Evolutionary conservation across 2,888 invertebrate genomes (phyloP).

Genomic region (Cheilosia pagana): DNA sequence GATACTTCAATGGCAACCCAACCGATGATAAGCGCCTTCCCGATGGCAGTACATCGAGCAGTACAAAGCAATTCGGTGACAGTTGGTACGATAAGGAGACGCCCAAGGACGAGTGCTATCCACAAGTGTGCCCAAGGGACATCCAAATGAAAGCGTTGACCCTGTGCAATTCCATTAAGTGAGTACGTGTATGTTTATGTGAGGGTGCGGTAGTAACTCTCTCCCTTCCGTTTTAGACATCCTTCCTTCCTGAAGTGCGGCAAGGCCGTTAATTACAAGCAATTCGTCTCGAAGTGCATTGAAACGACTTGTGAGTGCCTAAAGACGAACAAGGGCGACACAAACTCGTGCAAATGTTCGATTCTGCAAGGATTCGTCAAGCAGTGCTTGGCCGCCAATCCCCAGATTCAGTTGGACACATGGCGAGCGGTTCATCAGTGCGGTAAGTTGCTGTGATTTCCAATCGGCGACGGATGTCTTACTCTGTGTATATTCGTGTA

Average conservation of each 20-base stretch:
- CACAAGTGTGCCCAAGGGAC: slow-evolving; percentile 86
- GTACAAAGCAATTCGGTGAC: slow-evolving; percentile 89
- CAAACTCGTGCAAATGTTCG: slow-evolving; percentile 87
- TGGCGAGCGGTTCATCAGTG: slow-evolving; percentile 90
- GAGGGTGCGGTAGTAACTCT: not conserved
- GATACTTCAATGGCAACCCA: slow-evolving; percentile 88
- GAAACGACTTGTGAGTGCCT: slow-evolving; percentile 91
- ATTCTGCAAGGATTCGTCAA: slow-evolving; percentile 89
- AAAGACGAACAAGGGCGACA: slow-evolving; percentile 83
- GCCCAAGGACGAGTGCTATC: slow-evolving; percentile 85
- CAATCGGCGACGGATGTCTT: no score
- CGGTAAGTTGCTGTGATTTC: slow-evolving; percentile 78
- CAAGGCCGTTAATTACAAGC: slow-evolving; percentile 87
- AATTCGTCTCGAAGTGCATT: slow-evolving; percentile 89
- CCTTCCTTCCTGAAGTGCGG: slow-evolving; percentile 88
- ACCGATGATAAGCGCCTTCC: slow-evolving; percentile 90
- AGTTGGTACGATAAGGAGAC: slow-evolving; percentile 87
- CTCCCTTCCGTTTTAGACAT: slow-evolving; percentile 83
- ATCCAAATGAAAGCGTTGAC: slow-evolving; percentile 87
- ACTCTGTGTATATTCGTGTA: slow-evolving; percentile 10
- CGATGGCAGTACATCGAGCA: slow-evolving; percentile 86
- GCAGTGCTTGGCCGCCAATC: slow-evolving; percentile 88
- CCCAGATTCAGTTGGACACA: slow-evolving; percentile 86
- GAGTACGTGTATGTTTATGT: slow-evolving; percentile 78
- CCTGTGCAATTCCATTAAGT: slow-evolving; percentile 88